Evolutionary conservation across 2,113 vertebrate species (phyloP).

Genomic region (Pithys albifrons): DNA sequence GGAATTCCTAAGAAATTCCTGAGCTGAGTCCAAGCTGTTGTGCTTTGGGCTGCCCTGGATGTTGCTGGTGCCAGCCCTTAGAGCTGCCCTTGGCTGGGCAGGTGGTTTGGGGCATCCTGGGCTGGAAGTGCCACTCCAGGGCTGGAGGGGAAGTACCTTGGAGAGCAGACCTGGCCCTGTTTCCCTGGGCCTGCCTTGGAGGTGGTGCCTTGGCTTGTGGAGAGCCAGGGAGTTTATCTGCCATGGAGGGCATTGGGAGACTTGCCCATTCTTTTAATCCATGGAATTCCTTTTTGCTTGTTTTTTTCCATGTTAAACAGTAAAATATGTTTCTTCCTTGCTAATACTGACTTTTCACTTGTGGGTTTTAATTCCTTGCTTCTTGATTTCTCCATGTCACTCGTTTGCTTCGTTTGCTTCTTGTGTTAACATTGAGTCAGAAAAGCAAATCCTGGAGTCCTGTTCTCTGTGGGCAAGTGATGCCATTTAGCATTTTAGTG

Average conservation of each 20-base stretch:
- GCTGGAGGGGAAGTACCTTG: background rate
- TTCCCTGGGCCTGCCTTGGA: background rate
- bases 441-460: background rate
- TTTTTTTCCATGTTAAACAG: background rate
- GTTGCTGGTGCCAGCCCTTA: background rate
- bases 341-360: background rate
- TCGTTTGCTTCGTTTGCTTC: background rate
- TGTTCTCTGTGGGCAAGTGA: background rate
- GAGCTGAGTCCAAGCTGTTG: background rate
- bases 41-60: background rate
- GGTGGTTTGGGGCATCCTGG: fast-evolving
- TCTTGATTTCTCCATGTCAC: background rate
- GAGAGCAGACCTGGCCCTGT: background rate
- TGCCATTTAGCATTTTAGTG: background rate
- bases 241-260: background rate
- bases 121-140: fast-evolving
- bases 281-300: background rate
- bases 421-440: background rate
- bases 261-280: background rate
- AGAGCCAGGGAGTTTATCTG: background rate
- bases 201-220: background rate
- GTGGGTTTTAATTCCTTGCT: background rate
- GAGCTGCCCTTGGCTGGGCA: background rate
- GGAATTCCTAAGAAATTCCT: background rate
- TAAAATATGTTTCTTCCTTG: background rate